Evolutionary conservation across 2,888 invertebrate species (phyloP).

Genomic region (Agrotis clavis): DNA sequence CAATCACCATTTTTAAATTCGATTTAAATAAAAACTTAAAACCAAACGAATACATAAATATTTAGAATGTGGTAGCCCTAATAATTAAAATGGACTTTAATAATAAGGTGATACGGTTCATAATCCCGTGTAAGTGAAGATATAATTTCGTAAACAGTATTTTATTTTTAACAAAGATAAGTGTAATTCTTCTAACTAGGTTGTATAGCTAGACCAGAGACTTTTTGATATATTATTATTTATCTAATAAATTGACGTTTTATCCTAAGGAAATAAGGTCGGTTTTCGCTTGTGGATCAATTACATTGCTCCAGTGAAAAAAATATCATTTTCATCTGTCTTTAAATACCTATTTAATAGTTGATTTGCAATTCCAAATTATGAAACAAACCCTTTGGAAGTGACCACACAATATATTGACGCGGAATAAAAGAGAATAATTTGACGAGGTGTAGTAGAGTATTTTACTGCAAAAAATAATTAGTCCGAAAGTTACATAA

Average conservation of each 20-base stretch:
- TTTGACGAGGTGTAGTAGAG: not conserved
- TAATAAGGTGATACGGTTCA: slow-evolving; percentile 26
- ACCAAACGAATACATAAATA: slow-evolving; percentile 38
- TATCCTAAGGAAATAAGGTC: not conserved
- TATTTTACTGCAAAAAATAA: too few relatives aligned
- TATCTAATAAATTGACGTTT: slow-evolving; percentile 27
- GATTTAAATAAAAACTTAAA: slow-evolving; percentile 45
- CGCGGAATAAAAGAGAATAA: not conserved
- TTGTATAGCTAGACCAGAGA: slow-evolving; percentile 54
- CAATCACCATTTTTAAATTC: slow-evolving; percentile 41
- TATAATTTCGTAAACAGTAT: slow-evolving; percentile 44
- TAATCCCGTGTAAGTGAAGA: slow-evolving; percentile 40
- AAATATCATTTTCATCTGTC: not conserved
- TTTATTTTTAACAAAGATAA: slow-evolving; percentile 39
- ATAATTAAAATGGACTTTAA: slow-evolving; percentile 46
- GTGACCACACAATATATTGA: not conserved
- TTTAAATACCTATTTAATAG: slow-evolving; percentile 34
- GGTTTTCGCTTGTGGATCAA: not conserved
- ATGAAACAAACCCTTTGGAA: not conserved
- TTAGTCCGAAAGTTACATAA: too few relatives aligned
- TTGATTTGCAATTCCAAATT: slow-evolving; percentile 16
- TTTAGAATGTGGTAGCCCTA: slow-evolving; percentile 29
- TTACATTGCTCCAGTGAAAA: slow-evolving; percentile 16
- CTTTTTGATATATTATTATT: not conserved
- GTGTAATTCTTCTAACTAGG: slow-evolving; percentile 56